These are phyloP conservation scores for Progne subis DNA, from an alignment of 2,113 vertebrate genomes.

Conservation along the genomic window DNA sequence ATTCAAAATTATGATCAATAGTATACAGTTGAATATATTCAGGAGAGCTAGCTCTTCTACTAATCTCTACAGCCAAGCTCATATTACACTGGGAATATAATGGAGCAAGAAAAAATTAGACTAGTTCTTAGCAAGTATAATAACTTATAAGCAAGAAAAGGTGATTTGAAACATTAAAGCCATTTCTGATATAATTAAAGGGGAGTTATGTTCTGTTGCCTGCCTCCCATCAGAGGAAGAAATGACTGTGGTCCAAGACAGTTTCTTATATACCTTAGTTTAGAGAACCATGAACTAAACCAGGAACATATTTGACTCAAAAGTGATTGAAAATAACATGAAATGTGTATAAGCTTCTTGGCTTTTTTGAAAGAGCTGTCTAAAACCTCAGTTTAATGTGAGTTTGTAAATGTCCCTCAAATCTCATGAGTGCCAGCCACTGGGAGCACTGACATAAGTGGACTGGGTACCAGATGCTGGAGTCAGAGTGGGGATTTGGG, in stretches of 20 bases:
- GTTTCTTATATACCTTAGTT: not conserved
- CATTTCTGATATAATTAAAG: not conserved
- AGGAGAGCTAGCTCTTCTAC: not conserved
- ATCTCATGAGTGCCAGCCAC: not conserved
- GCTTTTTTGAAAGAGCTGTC: not conserved
- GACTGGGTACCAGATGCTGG: not conserved
- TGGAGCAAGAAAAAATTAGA: not conserved
- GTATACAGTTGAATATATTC: not conserved
- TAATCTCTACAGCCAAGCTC: not conserved
- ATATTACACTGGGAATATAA: not conserved
- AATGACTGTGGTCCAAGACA: not conserved
- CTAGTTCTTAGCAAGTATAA: not conserved
- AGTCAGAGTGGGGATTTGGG: not conserved
- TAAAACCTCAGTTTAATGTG: not conserved
- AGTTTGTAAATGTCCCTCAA: not conserved
- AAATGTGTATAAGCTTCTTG: not conserved
- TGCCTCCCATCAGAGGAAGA: not conserved
- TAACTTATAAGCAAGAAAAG: not conserved
- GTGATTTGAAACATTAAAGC: not conserved
- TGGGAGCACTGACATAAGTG: not conserved
- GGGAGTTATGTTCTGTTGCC: not conserved
- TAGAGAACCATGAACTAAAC: not conserved
- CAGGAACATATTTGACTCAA: not conserved
- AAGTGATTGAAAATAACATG: not conserved
- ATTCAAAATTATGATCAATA: not conserved